A percentile compares a stretch with the other conserved stretches of the same genome.
phyloP scores from a whole-genome alignment of 2,888 invertebrate genomes.

The Malthinus flaveolus region DNA sequence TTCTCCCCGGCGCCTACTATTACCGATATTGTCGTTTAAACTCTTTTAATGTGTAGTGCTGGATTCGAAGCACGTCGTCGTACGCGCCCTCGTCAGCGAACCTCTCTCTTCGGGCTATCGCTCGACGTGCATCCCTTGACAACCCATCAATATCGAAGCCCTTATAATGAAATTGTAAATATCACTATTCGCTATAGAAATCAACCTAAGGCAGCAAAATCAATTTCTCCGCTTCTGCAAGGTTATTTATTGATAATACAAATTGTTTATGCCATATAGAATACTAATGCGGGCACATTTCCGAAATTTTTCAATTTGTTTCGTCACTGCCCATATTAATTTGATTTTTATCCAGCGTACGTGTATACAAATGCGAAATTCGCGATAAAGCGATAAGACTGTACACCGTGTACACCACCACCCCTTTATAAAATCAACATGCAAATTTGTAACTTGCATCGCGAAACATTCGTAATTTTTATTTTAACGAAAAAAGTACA shows the following conservation, averaged over 20 bases:
- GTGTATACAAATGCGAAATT: slow-evolving; percentile 13
- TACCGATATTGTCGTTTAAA: slow-evolving; percentile 36
- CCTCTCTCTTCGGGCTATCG: slow-evolving; percentile 26
- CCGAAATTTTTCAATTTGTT: slow-evolving; percentile 19
- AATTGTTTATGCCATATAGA: slow-evolving; percentile 46
- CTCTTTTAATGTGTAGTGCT: slow-evolving; percentile 35
- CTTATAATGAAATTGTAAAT: slow-evolving; percentile 48
- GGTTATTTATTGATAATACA: slow-evolving; percentile 52
- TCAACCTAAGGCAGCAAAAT: slow-evolving; percentile 32
- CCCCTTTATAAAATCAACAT: slow-evolving; percentile 42
- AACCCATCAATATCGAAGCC: slow-evolving; percentile 33
- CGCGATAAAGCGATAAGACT: slow-evolving; percentile 25
- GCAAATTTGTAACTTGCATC: slow-evolving; percentile 37
- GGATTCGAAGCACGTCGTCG: slow-evolving; percentile 37
- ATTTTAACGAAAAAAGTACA: no score
- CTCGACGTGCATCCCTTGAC: slow-evolving; percentile 23
- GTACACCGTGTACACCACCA: no score
- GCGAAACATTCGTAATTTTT: no score
- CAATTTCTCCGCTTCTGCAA: slow-evolving; percentile 46
- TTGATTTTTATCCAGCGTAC: slow-evolving; percentile 42
- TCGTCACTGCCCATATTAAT: slow-evolving; percentile 33
- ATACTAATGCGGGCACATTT: slow-evolving; percentile 40
- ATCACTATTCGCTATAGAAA: slow-evolving; percentile 22
- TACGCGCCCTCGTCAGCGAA: slow-evolving; percentile 32
- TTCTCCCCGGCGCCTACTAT: slow-evolving; percentile 31